Base-by-base conservation (phyloP, 2,888 invertebrate genomes). In the Drosophila formosana region DNA sequence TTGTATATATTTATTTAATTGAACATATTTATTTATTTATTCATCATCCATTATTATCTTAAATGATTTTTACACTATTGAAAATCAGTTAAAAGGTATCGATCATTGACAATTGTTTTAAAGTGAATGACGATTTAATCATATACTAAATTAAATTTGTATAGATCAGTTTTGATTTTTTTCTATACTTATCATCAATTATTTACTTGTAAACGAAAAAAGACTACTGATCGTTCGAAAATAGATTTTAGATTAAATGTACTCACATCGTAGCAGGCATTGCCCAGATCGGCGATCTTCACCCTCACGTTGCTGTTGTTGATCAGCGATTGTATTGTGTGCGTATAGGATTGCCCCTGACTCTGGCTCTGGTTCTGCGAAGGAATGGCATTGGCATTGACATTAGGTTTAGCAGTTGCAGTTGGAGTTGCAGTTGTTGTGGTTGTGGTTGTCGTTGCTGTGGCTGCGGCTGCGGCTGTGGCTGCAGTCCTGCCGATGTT, bases 201-300 rank as follows among this genome's bases (percentile, higher is more conserved):
- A 18, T 18, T 18, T 18, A 18, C 18, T 18, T 1, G 1, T 18
- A 2, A 18, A 1, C 18, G 18, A 18, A 18, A 18, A n/a, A n/a
- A 5, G 4, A 11, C 18, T 18, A 18, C 18, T 18, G 18, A 18
- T 18, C 18, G 18, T 18, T 18, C 18, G 18, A 18, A 18, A 18
- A n/a, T 37, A n/a, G 11, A 11, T 37, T n/a, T 0, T 37, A 37
- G 4, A 37, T 37, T 37, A 3, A 4, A 37, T 13, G 6, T 72
- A 91, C 93, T 92, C 91, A 94, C 94, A 91, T 95, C 94, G 94
- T 96, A 97, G 91, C 97, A 97, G 50, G 96, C 96, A 92, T 97
- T 97, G 77, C 97, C 97, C 73, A 97, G 93, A 93, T 97, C 97
- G 62, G 96, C 97, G 75, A 97, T 96, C 93, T 97, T 96, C 13